phyloP scores from a whole-genome alignment of 2,113 vertebrate species.

The Naja naja region DNA sequence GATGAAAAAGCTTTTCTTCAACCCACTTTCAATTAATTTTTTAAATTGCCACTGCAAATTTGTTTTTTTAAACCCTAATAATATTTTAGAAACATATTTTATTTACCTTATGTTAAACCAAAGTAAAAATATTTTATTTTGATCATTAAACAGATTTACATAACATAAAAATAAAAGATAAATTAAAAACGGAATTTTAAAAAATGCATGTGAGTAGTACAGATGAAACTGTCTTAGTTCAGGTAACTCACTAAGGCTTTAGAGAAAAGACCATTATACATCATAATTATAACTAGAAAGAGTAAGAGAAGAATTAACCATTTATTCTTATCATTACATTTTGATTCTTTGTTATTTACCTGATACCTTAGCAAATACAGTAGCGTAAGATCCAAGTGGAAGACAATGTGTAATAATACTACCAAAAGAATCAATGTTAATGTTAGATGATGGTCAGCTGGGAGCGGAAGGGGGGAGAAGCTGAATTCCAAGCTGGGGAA shows the following conservation, averaged over 20 bases:
- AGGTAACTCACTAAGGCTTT: background rate
- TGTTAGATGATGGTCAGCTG: background rate
- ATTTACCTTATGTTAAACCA: rapidly evolving
- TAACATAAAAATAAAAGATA: background rate
- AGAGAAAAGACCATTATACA: background rate
- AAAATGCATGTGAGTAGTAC: background rate
- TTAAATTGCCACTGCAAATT: rapidly evolving
- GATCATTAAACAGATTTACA: background rate
- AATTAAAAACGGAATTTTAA: background rate
- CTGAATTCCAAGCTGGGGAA: slow-evolving; percentile 57
- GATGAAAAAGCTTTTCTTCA: slow-evolving; percentile 22
- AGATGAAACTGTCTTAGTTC: background rate
- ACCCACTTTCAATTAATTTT: background rate
- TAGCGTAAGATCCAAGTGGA: background rate
- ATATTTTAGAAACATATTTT: background rate
- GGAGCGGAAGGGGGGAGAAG: slow-evolving; percentile 29
- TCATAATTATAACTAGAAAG: background rate
- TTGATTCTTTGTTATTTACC: background rate
- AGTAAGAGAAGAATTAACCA: background rate
- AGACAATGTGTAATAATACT: slow-evolving; percentile 5
- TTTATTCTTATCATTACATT: background rate
- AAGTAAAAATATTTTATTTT: background rate
- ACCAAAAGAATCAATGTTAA: slow-evolving; percentile 45
- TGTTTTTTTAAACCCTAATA: rapidly evolving
- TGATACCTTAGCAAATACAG: background rate